phyloP scores from a whole-genome alignment of 2,797 vertebrate genomes.

The Myripristis jacobus region DNA sequence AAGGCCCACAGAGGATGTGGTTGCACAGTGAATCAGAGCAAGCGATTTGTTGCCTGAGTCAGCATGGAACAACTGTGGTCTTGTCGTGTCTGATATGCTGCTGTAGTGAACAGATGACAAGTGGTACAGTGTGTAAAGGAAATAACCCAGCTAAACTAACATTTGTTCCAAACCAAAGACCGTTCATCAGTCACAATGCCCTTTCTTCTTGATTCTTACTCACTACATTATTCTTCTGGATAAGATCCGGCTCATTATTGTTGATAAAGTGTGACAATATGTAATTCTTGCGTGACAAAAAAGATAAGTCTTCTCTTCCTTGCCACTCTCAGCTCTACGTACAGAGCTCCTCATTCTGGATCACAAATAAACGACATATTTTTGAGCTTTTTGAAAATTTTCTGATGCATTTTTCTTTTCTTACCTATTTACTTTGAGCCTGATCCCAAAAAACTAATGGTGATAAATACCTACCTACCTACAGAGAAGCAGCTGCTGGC shows the following conservation, averaged over 20 bases:
- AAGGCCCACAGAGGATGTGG: slow-evolving; percentile 66
- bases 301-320: slow-evolving; percentile 4
- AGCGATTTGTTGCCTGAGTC: slow-evolving; percentile 51
- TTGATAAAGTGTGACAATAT: slow-evolving; percentile 14
- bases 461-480: slow-evolving; percentile 38
- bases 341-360: slow-evolving; percentile 46
- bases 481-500: slow-evolving; percentile 27
- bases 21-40: slow-evolving; percentile 55
- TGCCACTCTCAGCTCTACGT: slow-evolving; percentile 50
- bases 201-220: slow-evolving; percentile 8
- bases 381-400: slow-evolving; percentile 11
- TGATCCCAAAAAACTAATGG: slow-evolving; percentile 55
- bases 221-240: neutral
- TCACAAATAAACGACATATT: too few relatives aligned
- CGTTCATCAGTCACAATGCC: slow-evolving; percentile 8
- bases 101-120: slow-evolving; percentile 40
- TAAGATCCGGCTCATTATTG: slow-evolving; percentile 15
- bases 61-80: slow-evolving; percentile 42
- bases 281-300: neutral
- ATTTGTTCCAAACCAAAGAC: slow-evolving; percentile 39
- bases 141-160: slow-evolving; percentile 25
- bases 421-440: slow-evolving; percentile 65
- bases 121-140: slow-evolving; percentile 15
- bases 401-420: slow-evolving; percentile 37
- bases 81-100: slow-evolving; percentile 31